Evolutionary conservation across 2,113 vertebrate genomes (phyloP).

Genomic region (Clinocottus analis): DNA sequence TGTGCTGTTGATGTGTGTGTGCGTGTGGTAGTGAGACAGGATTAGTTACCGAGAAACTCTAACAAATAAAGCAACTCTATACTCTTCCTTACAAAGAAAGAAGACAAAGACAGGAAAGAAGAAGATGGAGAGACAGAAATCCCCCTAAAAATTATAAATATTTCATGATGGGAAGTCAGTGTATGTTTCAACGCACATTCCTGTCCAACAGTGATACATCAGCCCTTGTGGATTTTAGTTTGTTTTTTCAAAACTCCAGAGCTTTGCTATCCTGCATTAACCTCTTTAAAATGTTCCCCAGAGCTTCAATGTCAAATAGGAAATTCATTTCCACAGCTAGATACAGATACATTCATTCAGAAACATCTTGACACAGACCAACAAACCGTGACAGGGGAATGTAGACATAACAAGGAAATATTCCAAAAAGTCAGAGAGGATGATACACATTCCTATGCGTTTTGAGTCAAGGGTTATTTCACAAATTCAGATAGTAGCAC

Average conservation of each 20-base stretch:
- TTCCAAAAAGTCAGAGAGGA: constrained; percentile 5
- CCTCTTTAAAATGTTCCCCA: constrained; percentile 35
- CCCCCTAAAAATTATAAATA: constrained; percentile 9
- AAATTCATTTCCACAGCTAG: constrained; percentile 37
- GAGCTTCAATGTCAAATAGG: constrained; percentile 50
- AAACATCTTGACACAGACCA: constrained; percentile 27
- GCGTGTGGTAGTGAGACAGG: constrained; percentile 6
- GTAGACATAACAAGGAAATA: constrained; percentile 23
- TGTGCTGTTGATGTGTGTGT: neutral
- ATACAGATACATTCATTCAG: constrained; percentile 27
- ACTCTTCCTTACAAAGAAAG: neutral
- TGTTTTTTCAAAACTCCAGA: constrained; percentile 19
- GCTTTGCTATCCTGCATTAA: constrained; percentile 6
- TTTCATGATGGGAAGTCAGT: constrained; percentile 15
- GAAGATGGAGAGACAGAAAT: neutral
- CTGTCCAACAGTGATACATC: constrained; percentile 32
- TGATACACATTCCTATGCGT: neutral
- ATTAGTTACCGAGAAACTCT: constrained; percentile 46
- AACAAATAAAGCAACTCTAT: constrained; percentile 18
- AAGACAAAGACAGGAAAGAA: neutral
- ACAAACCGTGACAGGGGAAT: constrained; percentile 7
- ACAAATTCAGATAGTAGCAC: neutral
- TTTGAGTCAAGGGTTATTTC: neutral
- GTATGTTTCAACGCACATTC: constrained; percentile 14
- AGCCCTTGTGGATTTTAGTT: constrained; percentile 21